Evolutionary conservation across 2,888 invertebrate species (phyloP), one percentile per base, ranked within the genome.

Genomic region (Seira musarum): DNA sequence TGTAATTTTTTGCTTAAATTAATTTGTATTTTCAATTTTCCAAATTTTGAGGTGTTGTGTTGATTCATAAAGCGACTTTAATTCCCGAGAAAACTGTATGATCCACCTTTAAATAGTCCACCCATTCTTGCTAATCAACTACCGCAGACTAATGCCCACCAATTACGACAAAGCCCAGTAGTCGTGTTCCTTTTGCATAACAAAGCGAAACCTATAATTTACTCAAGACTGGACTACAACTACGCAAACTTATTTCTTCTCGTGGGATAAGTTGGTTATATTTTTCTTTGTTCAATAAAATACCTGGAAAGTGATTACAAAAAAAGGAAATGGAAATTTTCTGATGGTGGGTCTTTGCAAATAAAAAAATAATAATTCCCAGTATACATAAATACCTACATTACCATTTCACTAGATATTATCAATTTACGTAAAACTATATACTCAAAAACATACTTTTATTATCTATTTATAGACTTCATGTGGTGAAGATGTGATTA

Each of bases 111-210:
- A 49, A 49, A 49, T 49, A 49, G 49, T 13, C 49, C 49, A 8
- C 17, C 49, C 49, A 49, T 13, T 49, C 15, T n/a, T n/a, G n/a
- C n/a, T 30, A 49, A 49, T 49, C 49, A 15, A 8, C 30, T 30
- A 30, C n/a, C n/a, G n/a, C n/a, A n/a, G n/a, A n/a, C n/a, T n/a
- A n/a, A n/a, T n/a, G n/a, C n/a, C n/a, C n/a, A n/a, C n/a, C n/a
- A n/a, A n/a, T n/a, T n/a, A n/a, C n/a, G 2, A n/a, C 49, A 49
- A 49, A 49, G 30, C 49, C 49, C 49, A 49, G 49, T 49, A 49
- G 49, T 49, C 49, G 49, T 49, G 49, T 49, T n/a, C 15, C 49
- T 49, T 13, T n/a, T 49, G 13, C 49, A n/a, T 49, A 49, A 49
- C 3, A n/a, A 49, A 49, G 17, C 49, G 15, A 49, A n/a, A n/a